These are phyloP conservation scores for Vipera latastei DNA, from an alignment of 2,797 vertebrate genomes.

Conservation along the genomic window DNA sequence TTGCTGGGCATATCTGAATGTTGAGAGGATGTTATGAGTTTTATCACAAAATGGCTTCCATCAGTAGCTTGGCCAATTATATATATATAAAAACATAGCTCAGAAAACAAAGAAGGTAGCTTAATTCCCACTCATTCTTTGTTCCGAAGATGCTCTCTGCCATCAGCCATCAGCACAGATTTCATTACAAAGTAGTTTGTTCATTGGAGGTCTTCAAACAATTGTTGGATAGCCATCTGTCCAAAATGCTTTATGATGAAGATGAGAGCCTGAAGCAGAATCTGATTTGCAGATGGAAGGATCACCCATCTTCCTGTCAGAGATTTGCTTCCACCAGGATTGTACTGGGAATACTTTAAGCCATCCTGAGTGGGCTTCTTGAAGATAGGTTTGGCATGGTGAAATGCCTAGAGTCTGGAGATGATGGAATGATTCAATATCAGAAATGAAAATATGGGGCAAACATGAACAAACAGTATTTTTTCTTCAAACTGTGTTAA, in stretches of 20 bases:
- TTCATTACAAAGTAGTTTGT: neutral
- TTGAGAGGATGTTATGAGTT: neutral
- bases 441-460: neutral
- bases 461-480: neutral
- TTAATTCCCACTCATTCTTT: neutral
- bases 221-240: neutral
- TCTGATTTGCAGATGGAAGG: neutral
- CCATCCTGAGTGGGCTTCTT: neutral
- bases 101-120: neutral
- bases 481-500: neutral
- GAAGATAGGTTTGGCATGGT: neutral
- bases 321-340: neutral
- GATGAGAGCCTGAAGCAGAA: neutral
- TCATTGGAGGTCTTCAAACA: neutral
- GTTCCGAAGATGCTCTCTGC: neutral
- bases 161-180: neutral
- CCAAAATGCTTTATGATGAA: neutral
- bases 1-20: neutral
- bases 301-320: neutral
- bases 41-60: neutral
- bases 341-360: neutral
- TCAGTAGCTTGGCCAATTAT: neutral
- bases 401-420: neutral
- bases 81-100: neutral
- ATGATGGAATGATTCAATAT: neutral